These are phyloP conservation scores for Coracopsis vasa DNA, from an alignment of 2,113 vertebrate genomes.

Conservation along the genomic window DNA sequence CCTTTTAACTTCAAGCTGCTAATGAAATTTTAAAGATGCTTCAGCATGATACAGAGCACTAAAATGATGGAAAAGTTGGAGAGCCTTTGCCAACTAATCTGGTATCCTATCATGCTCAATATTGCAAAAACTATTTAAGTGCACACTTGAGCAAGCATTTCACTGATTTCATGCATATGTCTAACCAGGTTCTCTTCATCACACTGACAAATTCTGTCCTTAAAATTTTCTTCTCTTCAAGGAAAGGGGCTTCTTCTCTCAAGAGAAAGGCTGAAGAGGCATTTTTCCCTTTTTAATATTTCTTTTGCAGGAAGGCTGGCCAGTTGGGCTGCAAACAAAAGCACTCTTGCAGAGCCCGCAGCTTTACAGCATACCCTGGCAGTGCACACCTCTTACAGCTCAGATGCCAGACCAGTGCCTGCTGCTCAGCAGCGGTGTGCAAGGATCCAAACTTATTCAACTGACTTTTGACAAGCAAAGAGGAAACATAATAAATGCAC, in stretches of 20 bases:
- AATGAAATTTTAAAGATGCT: conserved; percentile 21
- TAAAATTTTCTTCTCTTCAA: not conserved
- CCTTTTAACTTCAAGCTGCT: conserved; percentile 3
- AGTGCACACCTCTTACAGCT: not conserved
- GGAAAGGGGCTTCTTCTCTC: not conserved
- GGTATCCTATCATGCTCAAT: not conserved
- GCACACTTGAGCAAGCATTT: not conserved
- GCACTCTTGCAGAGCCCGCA: not conserved
- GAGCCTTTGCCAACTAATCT: not conserved
- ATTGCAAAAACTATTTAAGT: not conserved
- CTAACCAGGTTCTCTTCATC: not conserved
- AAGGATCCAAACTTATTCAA: not conserved
- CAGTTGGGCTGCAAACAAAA: not conserved
- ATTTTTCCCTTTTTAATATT: not conserved
- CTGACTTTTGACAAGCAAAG: not conserved
- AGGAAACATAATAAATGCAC: not conserved
- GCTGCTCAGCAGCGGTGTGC: not conserved
- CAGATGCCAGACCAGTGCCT: not conserved
- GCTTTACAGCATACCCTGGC: not conserved
- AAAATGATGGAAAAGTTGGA: not conserved
- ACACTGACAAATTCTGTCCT: not conserved
- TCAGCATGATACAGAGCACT: not conserved
- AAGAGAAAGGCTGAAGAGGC: not conserved
- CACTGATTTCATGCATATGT: not conserved
- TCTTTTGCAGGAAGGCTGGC: not conserved